A percentile compares a stretch with the other conserved stretches of the same genome.
Evolutionary conservation across 2,888 invertebrate species (phyloP).

Genomic region (Coecobrya sp.): DNA sequence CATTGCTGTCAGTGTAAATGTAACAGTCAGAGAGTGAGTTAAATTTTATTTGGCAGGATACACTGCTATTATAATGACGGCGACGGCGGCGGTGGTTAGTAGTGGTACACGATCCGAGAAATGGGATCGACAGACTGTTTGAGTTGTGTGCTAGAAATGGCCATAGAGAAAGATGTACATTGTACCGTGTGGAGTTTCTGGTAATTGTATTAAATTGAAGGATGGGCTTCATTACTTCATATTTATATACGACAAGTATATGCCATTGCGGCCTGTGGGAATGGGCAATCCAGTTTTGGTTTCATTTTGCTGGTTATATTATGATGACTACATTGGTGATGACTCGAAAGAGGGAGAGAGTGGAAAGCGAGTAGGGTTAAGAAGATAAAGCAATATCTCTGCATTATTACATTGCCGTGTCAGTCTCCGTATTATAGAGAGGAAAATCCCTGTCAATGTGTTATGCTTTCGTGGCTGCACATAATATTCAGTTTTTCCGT

Average conservation of each 20-base stretch:
- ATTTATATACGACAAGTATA: not conserved
- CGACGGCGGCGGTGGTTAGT: not conserved
- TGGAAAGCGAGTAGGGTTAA: not conserved
- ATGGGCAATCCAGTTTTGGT: conserved; percentile 16
- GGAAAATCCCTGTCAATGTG: not conserved
- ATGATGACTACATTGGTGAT: not conserved
- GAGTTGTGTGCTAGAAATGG: not conserved
- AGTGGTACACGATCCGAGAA: not conserved
- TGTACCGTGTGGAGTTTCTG: not conserved
- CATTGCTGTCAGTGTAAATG: not conserved
- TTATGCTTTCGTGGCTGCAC: not conserved
- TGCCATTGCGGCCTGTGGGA: conserved; percentile 37
- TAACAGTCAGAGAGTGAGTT: not conserved
- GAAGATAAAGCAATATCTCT: not conserved
- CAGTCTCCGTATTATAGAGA: conserved; percentile 1
- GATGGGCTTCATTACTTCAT: conserved; percentile 30
- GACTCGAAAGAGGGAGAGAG: not conserved
- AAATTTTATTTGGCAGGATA: conserved; percentile 1
- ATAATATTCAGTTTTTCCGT: conserved; percentile 1
- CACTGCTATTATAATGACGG: not conserved
- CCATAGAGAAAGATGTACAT: not conserved
- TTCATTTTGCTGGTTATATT: not conserved
- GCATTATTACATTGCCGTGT: not conserved
- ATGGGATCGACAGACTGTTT: not conserved
- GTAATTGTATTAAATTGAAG: conserved; percentile 50